Evolutionary conservation across 2,113 vertebrate species (phyloP).

Genomic region (Columba livia): DNA sequence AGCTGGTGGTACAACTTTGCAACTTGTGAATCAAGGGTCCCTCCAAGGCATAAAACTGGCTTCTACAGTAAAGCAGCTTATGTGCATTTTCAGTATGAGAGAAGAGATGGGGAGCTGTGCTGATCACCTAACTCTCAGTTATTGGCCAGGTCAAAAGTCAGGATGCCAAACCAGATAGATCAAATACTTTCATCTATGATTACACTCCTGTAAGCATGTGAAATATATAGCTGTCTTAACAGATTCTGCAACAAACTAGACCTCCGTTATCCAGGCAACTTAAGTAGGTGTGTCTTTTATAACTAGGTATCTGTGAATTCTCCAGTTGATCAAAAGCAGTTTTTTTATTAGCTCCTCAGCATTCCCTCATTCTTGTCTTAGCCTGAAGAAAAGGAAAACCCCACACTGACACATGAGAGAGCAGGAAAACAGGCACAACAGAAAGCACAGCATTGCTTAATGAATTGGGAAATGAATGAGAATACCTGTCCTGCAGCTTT

Average conservation of each 20-base stretch:
- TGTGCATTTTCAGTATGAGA: neutral
- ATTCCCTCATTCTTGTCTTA: conserved; percentile 8
- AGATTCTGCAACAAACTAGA: neutral
- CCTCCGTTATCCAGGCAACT: neutral
- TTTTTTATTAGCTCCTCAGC: neutral
- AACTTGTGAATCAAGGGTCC: neutral
- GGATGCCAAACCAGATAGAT: neutral
- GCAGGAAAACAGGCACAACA: neutral
- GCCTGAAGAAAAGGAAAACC: conserved; percentile 44
- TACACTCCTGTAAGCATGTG: neutral
- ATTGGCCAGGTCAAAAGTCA: neutral
- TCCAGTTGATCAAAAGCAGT: neutral
- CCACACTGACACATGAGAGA: neutral
- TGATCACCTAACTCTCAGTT: neutral
- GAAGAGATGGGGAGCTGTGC: neutral
- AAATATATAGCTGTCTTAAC: neutral
- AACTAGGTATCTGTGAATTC: neutral
- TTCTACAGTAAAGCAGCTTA: neutral
- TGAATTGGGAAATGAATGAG: neutral
- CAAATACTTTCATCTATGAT: neutral
- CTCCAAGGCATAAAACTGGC: neutral
- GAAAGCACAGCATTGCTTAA: conserved; percentile 43
- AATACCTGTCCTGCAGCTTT: neutral
- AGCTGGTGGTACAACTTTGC: neutral
- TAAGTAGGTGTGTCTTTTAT: neutral